A percentile compares a stretch with the other conserved stretches of the same genome.
These are phyloP conservation scores for Thamnaconus septentrionalis DNA, from an alignment of 2,113 vertebrate species.

Conservation along the genomic window DNA sequence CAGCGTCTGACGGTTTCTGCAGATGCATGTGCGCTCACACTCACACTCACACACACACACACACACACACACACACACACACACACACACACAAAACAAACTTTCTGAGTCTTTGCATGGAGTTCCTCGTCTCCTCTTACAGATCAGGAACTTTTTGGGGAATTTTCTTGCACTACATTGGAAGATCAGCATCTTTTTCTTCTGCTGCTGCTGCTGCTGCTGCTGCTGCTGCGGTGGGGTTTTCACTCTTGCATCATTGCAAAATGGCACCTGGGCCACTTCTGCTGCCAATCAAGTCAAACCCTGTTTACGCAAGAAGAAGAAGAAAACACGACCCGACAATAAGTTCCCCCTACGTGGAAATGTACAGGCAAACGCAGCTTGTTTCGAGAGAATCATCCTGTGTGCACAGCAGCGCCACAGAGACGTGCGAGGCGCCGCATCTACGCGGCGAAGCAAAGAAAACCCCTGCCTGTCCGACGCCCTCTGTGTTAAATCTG, in stretches of 20 bases:
- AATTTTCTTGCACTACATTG: too few relatives aligned
- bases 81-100: too few relatives aligned
- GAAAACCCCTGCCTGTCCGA: constrained; percentile 21
- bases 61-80: too few relatives aligned
- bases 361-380: constrained; percentile 12
- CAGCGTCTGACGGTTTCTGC: too few relatives aligned
- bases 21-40: too few relatives aligned
- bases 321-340: neutral
- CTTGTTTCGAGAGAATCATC: neutral
- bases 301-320: constrained; percentile 28
- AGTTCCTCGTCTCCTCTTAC: too few relatives aligned
- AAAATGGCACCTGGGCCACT: constrained; percentile 11
- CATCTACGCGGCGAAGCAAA: constrained; percentile 3
- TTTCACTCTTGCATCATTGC: constrained; percentile 20
- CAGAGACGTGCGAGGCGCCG: constrained; percentile 3
- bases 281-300: constrained; percentile 7
- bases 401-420: neutral
- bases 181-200: too few relatives aligned
- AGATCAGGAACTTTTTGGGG: too few relatives aligned
- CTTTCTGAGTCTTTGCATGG: too few relatives aligned
- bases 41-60: too few relatives aligned
- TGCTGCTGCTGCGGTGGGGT: neutral
- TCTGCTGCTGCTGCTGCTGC: too few relatives aligned
- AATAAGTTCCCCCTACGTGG: neutral
- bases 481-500: constrained; percentile 22